These are phyloP conservation scores for Bolinopsis microptera DNA, from an alignment of 37 sponge, comb jelly and placozoan genomes.

Conservation along the genomic window DNA sequence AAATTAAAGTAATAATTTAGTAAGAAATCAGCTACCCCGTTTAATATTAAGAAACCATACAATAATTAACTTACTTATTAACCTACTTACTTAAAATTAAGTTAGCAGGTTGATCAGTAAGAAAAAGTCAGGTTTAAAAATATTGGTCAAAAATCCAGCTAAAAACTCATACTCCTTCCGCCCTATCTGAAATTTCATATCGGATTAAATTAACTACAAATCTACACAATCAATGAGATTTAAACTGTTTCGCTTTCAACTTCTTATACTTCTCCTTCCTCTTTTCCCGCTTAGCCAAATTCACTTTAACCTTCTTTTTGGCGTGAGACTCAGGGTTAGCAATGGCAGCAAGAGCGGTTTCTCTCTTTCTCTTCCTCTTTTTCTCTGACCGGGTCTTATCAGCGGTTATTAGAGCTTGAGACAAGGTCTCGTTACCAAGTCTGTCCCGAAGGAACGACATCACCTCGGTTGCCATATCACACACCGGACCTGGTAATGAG, in stretches of 20 bases:
- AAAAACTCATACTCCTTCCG: too few relatives aligned
- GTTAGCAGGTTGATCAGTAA: too few relatives aligned
- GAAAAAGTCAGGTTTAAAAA: too few relatives aligned
- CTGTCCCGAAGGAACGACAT: neutral
- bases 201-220: too few relatives aligned
- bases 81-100: too few relatives aligned
- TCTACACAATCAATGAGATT: conserved; percentile 9
- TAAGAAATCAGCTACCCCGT: too few relatives aligned
- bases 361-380: conserved; percentile 27
- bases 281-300: conserved; percentile 6
- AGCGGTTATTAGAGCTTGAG: neutral
- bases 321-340: neutral
- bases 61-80: too few relatives aligned
- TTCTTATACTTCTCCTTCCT: conserved; percentile 3
- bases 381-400: neutral
- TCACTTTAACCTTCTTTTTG: neutral
- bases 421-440: conserved; percentile 5
- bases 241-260: conserved; percentile 27
- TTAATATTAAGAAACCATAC: too few relatives aligned
- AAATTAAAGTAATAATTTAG: too few relatives aligned
- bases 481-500: neutral
- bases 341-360: neutral
- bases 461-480: neutral
- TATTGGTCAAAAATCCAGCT: too few relatives aligned
- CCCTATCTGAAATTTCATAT: too few relatives aligned